A percentile compares a stretch with the other conserved stretches of the same genome.
Evolutionary conservation across 2,888 invertebrate species (phyloP).

Genomic region (Acanthosepion esculentum): DNA sequence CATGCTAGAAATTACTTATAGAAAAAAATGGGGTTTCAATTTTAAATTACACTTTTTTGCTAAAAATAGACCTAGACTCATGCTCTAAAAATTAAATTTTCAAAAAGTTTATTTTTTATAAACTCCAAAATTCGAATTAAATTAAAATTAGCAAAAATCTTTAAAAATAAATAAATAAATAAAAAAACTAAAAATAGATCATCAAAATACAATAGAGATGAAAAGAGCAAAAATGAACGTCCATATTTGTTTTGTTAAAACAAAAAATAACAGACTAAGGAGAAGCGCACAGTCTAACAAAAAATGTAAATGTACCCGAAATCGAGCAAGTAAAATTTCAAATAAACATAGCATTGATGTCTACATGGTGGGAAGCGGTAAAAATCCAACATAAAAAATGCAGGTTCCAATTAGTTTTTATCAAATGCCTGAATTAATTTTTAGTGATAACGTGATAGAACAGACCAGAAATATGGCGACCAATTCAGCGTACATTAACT

Average conservation of each 20-base stretch:
- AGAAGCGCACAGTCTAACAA: neutral
- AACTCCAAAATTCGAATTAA: neutral
- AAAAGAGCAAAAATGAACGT: slow-evolving; percentile 20
- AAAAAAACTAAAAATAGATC: neutral
- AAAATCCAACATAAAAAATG: neutral
- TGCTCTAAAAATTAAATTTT: neutral
- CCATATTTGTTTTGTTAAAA: neutral
- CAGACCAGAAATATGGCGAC: neutral
- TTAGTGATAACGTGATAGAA: neutral
- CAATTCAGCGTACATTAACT: neutral
- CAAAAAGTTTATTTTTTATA: neutral
- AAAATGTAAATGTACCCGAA: neutral
- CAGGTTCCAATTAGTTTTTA: neutral
- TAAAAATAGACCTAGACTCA: neutral
- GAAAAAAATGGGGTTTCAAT: too few species aligned
- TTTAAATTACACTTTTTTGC: too few species aligned
- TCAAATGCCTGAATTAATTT: neutral
- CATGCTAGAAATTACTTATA: too few species aligned
- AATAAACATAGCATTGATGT: neutral
- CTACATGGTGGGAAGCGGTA: neutral
- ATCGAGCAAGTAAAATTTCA: neutral
- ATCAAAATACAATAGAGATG: neutral
- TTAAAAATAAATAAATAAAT: neutral
- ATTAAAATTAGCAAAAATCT: neutral
- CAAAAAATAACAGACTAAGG: neutral